These are phyloP conservation scores for Scaptomyza graminum DNA, from an alignment of 1,140 invertebrate species.

Conservation along the genomic window DNA sequence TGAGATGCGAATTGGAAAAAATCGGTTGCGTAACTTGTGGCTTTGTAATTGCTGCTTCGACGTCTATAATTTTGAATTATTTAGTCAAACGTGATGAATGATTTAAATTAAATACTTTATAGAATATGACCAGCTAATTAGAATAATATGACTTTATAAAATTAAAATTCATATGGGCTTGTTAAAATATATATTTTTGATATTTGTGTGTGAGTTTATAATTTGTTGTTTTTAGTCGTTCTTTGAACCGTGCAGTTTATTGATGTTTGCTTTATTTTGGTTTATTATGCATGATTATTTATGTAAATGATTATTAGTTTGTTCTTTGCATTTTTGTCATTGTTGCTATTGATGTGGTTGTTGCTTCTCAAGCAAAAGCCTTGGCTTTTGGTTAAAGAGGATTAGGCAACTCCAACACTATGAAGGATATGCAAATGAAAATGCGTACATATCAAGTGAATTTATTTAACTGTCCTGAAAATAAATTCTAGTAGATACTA, in stretches of 20 bases:
- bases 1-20: too few relatives aligned
- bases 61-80: too few relatives aligned
- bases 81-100: too few relatives aligned
- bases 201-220: slow-evolving; percentile 20
- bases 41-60: too few relatives aligned
- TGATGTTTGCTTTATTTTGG: slow-evolving; percentile 64
- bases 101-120: too few relatives aligned
- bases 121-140: too few relatives aligned
- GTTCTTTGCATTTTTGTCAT: too few relatives aligned
- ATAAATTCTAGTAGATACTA: not conserved
- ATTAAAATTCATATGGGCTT: not conserved
- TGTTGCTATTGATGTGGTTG: slow-evolving; percentile 15
- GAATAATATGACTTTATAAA: not conserved
- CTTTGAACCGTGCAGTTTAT: slow-evolving; percentile 55
- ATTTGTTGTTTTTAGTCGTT: slow-evolving; percentile 37
- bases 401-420: not conserved
- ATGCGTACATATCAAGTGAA: slow-evolving; percentile 19
- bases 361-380: slow-evolving; percentile 29
- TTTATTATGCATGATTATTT: slow-evolving; percentile 63
- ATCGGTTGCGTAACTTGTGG: too few relatives aligned
- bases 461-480: slow-evolving; percentile 2
- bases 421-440: not conserved
- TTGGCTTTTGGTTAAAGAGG: not conserved
- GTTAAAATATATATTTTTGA: not conserved
- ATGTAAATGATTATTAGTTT: slow-evolving; percentile 59